Evolutionary conservation across 1,140 invertebrate species (phyloP).

Genomic region (Drosophila pectinifera): DNA sequence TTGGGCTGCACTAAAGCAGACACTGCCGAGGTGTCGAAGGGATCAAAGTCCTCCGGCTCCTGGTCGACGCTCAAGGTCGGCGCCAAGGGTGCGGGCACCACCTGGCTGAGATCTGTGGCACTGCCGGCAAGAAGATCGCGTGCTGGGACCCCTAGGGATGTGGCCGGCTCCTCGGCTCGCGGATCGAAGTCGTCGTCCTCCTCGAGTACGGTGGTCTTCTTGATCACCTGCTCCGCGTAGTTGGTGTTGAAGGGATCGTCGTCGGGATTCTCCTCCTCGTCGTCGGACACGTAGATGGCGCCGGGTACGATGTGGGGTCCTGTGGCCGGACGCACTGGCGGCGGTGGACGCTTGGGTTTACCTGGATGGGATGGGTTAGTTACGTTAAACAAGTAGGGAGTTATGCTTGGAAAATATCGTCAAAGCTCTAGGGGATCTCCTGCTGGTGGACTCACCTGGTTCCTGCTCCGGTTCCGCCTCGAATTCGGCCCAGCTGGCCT

Average conservation of each 20-base stretch:
- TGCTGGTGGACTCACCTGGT: slow-evolving; percentile 30
- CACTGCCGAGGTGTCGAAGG: slow-evolving; percentile 93
- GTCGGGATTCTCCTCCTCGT: slow-evolving; percentile 82
- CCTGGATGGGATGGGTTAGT: slow-evolving; percentile 1
- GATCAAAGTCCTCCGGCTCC: slow-evolving; percentile 89
- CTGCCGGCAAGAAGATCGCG: slow-evolving; percentile 90
- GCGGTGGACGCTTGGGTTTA: slow-evolving; percentile 60
- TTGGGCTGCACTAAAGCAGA: slow-evolving; percentile 89
- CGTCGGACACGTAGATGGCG: slow-evolving; percentile 84
- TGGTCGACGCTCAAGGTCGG: slow-evolving; percentile 86
- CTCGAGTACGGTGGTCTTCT: slow-evolving; percentile 89
- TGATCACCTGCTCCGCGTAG: slow-evolving; percentile 91
- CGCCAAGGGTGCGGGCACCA: slow-evolving; percentile 89
- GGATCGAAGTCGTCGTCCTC: slow-evolving; percentile 90
- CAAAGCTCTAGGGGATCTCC: background rate
- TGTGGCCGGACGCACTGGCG: slow-evolving; percentile 71
- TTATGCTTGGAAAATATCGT: background rate
- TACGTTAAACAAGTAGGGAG: too few species aligned
- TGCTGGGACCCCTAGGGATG: slow-evolving; percentile 44
- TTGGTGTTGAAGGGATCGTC: slow-evolving; percentile 94
- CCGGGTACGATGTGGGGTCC: slow-evolving; percentile 82
- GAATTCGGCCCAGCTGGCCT: slow-evolving; percentile 87
- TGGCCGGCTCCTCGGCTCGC: slow-evolving; percentile 86
- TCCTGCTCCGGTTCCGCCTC: slow-evolving; percentile 80
- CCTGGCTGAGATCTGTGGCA: slow-evolving; percentile 89